Percentiles rank a stretch among this genome's conserved stretches.
Evolutionary conservation across 2,888 invertebrate species (phyloP).

Genomic region (Microplitis manilae): DNA sequence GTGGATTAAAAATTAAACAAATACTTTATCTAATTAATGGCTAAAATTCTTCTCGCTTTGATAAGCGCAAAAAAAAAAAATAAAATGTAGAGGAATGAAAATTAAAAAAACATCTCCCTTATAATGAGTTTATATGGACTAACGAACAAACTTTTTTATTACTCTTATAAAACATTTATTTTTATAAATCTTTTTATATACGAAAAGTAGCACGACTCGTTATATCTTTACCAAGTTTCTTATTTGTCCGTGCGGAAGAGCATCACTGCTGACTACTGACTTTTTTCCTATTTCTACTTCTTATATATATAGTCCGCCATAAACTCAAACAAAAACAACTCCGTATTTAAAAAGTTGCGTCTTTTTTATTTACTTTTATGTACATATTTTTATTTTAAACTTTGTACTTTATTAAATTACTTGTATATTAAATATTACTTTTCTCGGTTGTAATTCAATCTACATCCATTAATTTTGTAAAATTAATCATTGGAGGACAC

Average conservation of each 20-base stretch:
- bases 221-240: conserved; percentile 17
- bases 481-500: background rate
- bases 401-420: background rate
- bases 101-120: background rate
- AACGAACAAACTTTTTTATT: conserved; percentile 8
- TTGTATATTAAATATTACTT: conserved; percentile 8
- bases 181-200: background rate
- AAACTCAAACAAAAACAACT: conserved; percentile 19
- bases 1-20: background rate
- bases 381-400: background rate
- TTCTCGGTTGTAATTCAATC: background rate
- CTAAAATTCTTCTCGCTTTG: background rate
- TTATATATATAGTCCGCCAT: background rate
- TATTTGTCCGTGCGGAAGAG: conserved; percentile 14
- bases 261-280: background rate
- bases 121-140: background rate
- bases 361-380: background rate
- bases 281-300: background rate
- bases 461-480: conserved; percentile 6
- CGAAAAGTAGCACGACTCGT: conserved; percentile 6
- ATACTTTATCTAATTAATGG: background rate
- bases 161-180: conserved; percentile 8
- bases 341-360: conserved; percentile 15
- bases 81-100: background rate
- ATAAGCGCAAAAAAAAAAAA: background rate